Base-by-base conservation (phyloP, 2,113 vertebrate species). In the Eolophus roseicapilla region DNA sequence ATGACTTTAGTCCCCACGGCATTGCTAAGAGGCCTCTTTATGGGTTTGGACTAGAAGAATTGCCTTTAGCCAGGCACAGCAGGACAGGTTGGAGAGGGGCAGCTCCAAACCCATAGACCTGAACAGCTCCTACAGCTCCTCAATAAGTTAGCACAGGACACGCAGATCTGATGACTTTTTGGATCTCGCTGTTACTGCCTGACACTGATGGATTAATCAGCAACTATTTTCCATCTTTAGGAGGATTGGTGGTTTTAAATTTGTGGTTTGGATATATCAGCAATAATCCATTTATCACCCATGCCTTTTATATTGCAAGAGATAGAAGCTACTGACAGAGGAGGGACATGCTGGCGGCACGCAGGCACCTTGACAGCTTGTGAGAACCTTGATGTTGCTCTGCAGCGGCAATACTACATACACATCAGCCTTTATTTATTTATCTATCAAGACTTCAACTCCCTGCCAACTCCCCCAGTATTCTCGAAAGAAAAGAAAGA, bases 1-100 rank as follows among this genome's bases (percentile, higher is more conserved):
- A 92, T 78, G 87, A 92, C 82, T 96, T 83, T 53, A 90, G 86
- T 64, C 83, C 74, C 57, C 81, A 73, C 0, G 0, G 68, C 47
- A 67, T 13, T 55, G 64, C 82, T 77, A 78, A 81, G 76, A 93
- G 92, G 82, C 75, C 78, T 74, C 63, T 91, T 90, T 93, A 90
- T 63, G 46, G 55, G 82, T 75, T 91, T 95, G 77, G 76, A 91
- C 82, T 91, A 87, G 62, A 84, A 70, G n/a, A 92, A 93, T 37
- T 70, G 82, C 71, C 46, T 88, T 71, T 41, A 92, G 86, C 76
- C 41, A 95, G 74, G 74, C 84, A 73, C 78, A 94, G 95, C 62
- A 57, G 70, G 87, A 44, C 55, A 88, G 57, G n/a, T 29, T 57
- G 74, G 82, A 86, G 43, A 86, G n/a, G 13, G 33, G 71, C 79